phyloP scores from a whole-genome alignment of 92 coral and sea anemone species.

The Zoanthus gigantus region DNA sequence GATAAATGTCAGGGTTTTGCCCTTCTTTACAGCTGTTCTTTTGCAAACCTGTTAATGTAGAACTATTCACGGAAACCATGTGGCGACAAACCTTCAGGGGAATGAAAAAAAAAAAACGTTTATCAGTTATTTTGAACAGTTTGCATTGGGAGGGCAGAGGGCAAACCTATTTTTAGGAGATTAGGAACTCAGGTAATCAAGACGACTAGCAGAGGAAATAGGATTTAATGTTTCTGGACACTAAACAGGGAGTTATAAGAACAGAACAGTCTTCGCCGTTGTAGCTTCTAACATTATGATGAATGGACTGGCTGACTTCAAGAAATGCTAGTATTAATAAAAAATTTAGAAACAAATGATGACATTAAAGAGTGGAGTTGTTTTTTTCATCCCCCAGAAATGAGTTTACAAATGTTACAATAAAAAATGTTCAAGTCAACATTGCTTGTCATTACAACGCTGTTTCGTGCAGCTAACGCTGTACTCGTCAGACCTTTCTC shows the following conservation, averaged over 20 bases:
- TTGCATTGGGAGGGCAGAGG: conserved; percentile 11
- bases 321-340: neutral
- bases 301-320: neutral
- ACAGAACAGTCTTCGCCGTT: neutral
- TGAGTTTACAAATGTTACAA: neutral
- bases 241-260: neutral
- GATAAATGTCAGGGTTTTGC: neutral
- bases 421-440: no score
- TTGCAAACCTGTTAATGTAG: neutral
- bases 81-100: neutral
- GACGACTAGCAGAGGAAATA: conserved; percentile 29
- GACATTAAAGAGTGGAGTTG: neutral
- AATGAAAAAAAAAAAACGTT: neutral
- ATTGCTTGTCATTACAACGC: no score
- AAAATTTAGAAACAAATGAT: neutral
- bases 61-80: conserved; percentile 31
- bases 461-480: no score
- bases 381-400: neutral
- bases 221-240: conserved; percentile 8
- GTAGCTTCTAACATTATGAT: neutral
- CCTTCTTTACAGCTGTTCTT: neutral
- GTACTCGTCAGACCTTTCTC: no score
- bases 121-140: neutral
- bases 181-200: neutral
- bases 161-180: conserved; percentile 20